Evolutionary conservation across 2,113 vertebrate genomes (phyloP).

Genomic region (Muscicapa adusta): DNA sequence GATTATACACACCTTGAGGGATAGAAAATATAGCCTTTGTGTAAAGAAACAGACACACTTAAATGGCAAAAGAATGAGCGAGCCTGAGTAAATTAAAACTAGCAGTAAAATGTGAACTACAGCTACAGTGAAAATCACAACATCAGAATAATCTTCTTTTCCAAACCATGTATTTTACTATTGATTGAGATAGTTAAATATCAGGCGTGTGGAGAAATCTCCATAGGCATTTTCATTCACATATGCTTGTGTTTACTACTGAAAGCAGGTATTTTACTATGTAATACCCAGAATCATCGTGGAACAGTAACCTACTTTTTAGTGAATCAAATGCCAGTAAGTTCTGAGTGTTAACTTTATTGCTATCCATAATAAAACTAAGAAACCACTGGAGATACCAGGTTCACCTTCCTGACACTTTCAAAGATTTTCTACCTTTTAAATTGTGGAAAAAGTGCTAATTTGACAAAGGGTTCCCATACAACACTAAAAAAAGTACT

Average conservation of each 20-base stretch:
- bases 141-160: neutral
- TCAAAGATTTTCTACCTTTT: neutral
- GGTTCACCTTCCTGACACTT: neutral
- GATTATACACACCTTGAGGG: neutral
- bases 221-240: neutral
- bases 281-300: neutral
- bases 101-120: neutral
- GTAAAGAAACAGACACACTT: neutral
- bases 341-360: neutral
- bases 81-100: neutral
- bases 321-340: neutral
- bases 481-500: neutral
- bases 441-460: neutral
- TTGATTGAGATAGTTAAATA: accelerated
- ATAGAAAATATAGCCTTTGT: neutral
- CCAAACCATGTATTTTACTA: neutral
- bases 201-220: neutral
- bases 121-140: neutral
- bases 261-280: neutral
- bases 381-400: neutral
- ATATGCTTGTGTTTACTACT: neutral
- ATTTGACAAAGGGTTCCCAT: neutral
- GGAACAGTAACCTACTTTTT: neutral
- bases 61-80: neutral
- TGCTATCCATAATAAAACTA: neutral